These are phyloP conservation scores for Nymphalis c-album DNA, from an alignment of 2,888 invertebrate species.

Conservation along the genomic window DNA sequence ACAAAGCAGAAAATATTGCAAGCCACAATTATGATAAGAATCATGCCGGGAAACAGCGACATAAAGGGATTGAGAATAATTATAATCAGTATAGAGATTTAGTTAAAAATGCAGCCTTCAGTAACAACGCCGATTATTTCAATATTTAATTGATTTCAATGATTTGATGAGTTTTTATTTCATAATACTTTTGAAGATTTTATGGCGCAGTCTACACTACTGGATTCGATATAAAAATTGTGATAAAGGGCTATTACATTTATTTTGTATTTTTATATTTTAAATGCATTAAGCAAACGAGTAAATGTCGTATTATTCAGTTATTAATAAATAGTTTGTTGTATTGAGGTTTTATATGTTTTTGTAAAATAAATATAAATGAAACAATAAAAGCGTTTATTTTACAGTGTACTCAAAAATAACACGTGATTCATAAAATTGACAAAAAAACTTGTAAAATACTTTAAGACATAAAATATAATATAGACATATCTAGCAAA, in stretches of 20 bases:
- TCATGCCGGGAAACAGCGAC: constrained; percentile 45
- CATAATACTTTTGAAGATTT: too few species aligned
- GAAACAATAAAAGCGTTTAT: constrained; percentile 3
- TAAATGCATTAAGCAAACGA: background rate
- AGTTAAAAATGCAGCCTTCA: constrained; percentile 53
- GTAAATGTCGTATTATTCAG: background rate
- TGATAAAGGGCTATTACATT: too few species aligned
- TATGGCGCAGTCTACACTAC: too few species aligned
- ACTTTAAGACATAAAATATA: too few species aligned
- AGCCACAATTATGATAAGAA: constrained; percentile 47
- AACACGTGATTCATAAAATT: background rate
- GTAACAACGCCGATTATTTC: constrained; percentile 53
- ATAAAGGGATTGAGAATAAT: constrained; percentile 45
- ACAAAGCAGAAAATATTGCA: constrained; percentile 45
- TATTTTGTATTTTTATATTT: background rate
- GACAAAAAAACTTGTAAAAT: too few species aligned
- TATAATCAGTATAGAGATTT: constrained; percentile 55
- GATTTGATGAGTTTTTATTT: background rate
- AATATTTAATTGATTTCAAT: constrained; percentile 36
- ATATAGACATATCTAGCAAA: too few species aligned
- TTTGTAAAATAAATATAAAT: constrained; percentile 9
- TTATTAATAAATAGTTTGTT: background rate
- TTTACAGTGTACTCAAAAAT: background rate
- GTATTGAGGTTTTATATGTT: constrained; percentile 3
- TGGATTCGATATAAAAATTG: too few species aligned